Conservation (phyloP, 2,888 invertebrate species). For the Allacma fusca region DNA sequence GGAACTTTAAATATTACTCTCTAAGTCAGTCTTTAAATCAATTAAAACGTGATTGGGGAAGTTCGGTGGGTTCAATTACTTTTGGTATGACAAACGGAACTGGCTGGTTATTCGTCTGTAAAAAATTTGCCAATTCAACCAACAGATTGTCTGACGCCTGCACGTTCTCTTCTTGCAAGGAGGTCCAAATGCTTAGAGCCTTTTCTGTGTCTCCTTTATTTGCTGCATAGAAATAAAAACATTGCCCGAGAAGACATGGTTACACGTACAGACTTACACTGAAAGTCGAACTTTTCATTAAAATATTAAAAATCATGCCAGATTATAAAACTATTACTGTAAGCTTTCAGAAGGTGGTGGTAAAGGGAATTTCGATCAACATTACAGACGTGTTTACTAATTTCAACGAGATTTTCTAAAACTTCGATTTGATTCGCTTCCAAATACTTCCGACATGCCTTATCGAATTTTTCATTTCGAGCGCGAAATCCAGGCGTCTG, state of each 20-base stretch:
- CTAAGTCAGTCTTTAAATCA: slow-evolving; percentile 68
- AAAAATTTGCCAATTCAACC: slow-evolving; percentile 71
- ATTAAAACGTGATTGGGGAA: slow-evolving; percentile 71
- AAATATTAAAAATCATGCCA: no score
- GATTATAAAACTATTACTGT: slow-evolving; percentile 66
- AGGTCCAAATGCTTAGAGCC: slow-evolving; percentile 80
- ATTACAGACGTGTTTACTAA: slow-evolving; percentile 78
- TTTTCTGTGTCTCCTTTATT: slow-evolving; percentile 77
- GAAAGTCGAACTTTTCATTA: no score
- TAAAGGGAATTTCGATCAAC: slow-evolving; percentile 80
- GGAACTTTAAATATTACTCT: slow-evolving; percentile 70
- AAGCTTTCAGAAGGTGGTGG: slow-evolving; percentile 77
- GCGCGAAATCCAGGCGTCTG: slow-evolving; percentile 80
- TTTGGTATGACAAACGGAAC: slow-evolving; percentile 79
- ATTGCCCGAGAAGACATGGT: no score
- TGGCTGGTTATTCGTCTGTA: slow-evolving; percentile 71
- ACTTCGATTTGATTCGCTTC: slow-evolving; percentile 73
- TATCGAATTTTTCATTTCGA: slow-evolving; percentile 72
- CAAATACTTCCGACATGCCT: slow-evolving; percentile 70
- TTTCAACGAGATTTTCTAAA: slow-evolving; percentile 79
- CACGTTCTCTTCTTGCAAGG: slow-evolving; percentile 84
- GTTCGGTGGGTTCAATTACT: slow-evolving; percentile 68
- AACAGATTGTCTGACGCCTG: slow-evolving; percentile 77
- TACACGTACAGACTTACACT: no score
- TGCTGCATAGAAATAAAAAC: slow-evolving; percentile 63